Evolutionary conservation across 1,140 invertebrate genomes (phyloP).

Genomic region (Holotrichia oblita): DNA sequence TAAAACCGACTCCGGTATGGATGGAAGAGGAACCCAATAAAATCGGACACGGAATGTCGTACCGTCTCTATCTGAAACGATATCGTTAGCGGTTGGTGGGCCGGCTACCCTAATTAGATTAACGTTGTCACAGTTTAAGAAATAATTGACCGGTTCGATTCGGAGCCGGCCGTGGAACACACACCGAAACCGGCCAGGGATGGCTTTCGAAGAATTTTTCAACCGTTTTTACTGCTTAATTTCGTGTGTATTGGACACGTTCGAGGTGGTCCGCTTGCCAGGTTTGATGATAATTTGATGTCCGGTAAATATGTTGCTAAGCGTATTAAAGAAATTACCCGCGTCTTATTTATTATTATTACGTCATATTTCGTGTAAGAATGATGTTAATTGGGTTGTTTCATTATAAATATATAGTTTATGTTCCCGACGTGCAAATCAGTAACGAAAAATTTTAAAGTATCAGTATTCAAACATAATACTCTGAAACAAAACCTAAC

Average conservation of each 20-base stretch:
- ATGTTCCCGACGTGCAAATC: too few species aligned
- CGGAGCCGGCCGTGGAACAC: constrained; percentile 2
- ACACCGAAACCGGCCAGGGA: constrained; percentile 21
- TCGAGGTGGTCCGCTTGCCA: neutral
- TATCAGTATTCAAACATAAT: too few species aligned
- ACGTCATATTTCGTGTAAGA: too few species aligned
- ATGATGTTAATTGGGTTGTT: too few species aligned
- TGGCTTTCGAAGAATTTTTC: constrained; percentile 13
- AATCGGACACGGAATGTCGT: constrained; percentile 29
- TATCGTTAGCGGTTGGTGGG: constrained; percentile 53
- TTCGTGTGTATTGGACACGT: neutral
- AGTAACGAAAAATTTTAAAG: too few species aligned
- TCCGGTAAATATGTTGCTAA: too few species aligned
- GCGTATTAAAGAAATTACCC: too few species aligned
- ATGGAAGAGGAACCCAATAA: constrained; percentile 29
- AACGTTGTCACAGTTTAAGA: constrained; percentile 61
- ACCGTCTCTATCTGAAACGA: constrained; percentile 24
- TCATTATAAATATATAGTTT: too few species aligned
- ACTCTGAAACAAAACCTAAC: too few species aligned
- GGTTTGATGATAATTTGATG: neutral
- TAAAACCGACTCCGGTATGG: neutral
- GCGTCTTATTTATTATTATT: too few species aligned
- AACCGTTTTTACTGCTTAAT: neutral
- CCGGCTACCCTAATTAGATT: constrained; percentile 59
- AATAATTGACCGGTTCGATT: constrained; percentile 57